Conservation (phyloP, 2,797 vertebrate species). For the Protosalanx chinensis region DNA sequence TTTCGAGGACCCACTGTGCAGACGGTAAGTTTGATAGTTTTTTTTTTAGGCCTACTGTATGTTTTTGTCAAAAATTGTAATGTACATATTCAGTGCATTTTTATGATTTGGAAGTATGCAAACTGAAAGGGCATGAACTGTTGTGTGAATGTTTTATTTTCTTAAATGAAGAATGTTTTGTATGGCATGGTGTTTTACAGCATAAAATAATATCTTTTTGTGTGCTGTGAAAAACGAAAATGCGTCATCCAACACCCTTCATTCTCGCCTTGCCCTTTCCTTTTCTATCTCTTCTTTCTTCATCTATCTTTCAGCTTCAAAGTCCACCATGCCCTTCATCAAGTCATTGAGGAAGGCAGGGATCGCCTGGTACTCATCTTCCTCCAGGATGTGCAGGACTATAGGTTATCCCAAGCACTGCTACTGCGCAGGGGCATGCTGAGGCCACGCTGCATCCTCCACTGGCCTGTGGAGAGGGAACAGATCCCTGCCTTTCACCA, state of each 20-base stretch:
- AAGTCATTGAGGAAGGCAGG: conserved; percentile 87
- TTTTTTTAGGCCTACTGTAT: too few species aligned
- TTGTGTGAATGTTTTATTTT: neutral
- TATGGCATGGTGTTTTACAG: neutral
- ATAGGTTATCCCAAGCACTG: conserved; percentile 81
- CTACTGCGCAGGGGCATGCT: conserved; percentile 90
- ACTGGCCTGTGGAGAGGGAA: conserved; percentile 87
- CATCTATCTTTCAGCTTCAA: conserved; percentile 77
- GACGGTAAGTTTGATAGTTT: conserved; percentile 70
- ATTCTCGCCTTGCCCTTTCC: neutral
- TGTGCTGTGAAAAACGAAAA: too few species aligned
- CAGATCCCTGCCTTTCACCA: conserved; percentile 82
- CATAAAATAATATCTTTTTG: neutral
- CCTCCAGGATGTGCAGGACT: conserved; percentile 88
- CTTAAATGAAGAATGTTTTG: neutral
- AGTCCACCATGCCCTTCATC: conserved; percentile 85
- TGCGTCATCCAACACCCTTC: neutral
- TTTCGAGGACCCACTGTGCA: conserved; percentile 86
- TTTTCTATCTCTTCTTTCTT: neutral
- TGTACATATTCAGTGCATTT: too few species aligned
- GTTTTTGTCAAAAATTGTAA: too few species aligned
- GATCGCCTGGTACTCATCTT: conserved; percentile 92
- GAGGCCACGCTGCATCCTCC: conserved; percentile 79
- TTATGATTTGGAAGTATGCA: too few species aligned
- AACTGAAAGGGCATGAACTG: neutral